These are phyloP conservation scores for Daubentonia madagascariensis DNA, from an alignment of 2,113 vertebrate species.

Conservation along the genomic window DNA sequence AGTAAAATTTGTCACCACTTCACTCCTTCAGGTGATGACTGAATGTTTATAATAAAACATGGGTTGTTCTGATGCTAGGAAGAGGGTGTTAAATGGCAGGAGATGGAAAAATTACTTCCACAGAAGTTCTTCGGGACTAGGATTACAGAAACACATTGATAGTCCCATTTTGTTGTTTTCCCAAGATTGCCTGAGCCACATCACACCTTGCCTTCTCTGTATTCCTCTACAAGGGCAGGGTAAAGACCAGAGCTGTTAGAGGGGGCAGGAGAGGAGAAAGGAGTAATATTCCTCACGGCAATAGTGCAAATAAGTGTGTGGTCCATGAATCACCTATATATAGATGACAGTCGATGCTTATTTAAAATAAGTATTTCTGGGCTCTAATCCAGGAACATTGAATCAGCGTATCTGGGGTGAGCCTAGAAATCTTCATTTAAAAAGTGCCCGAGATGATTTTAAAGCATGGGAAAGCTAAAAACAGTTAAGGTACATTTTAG, in stretches of 20 bases:
- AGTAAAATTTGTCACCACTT: background rate
- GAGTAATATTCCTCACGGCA: background rate
- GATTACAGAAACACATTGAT: background rate
- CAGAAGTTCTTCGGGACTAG: background rate
- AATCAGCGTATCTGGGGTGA: background rate
- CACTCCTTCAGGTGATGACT: background rate
- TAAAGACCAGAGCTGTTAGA: background rate
- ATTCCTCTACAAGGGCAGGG: background rate
- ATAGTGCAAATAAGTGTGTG: background rate
- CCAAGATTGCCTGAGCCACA: background rate
- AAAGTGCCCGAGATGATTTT: background rate
- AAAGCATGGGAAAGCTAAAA: background rate
- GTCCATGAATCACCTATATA: background rate
- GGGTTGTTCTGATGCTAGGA: background rate
- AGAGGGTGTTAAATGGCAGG: background rate
- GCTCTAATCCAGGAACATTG: background rate
- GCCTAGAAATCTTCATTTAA: constrained; percentile 28
- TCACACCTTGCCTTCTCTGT: background rate
- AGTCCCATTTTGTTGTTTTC: background rate
- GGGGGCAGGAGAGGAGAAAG: background rate
- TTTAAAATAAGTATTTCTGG: constrained; percentile 33
- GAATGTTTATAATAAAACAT: background rate
- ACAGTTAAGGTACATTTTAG: accelerated
- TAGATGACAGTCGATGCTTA: background rate
- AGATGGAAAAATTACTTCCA: background rate